These are phyloP conservation scores for Lytechinus variegatus DNA, from an alignment of 35 echinoderm and acorn worm genomes.

Conservation along the genomic window DNA sequence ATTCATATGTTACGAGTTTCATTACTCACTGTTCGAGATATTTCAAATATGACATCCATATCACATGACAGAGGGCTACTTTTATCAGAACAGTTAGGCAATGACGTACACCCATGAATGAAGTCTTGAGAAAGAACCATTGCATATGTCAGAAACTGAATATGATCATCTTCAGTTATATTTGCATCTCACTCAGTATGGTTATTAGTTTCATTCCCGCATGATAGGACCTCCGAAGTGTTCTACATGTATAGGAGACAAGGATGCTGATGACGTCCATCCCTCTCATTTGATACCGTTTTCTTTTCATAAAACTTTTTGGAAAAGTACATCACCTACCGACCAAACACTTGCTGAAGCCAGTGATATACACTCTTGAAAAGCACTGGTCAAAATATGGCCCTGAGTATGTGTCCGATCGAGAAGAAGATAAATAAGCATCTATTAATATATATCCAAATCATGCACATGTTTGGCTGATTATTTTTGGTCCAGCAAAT, in stretches of 20 bases:
- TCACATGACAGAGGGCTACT: background rate
- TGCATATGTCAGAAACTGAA: constrained; percentile 4
- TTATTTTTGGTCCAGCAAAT: too few relatives aligned
- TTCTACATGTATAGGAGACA: too few relatives aligned
- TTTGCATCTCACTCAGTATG: constrained; percentile 18
- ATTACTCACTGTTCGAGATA: too few relatives aligned
- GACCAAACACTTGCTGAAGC: background rate
- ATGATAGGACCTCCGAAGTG: background rate
- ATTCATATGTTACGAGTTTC: too few relatives aligned
- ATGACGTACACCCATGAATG: background rate
- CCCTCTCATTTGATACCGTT: background rate
- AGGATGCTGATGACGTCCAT: background rate
- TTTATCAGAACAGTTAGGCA: background rate
- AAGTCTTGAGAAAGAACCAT: background rate
- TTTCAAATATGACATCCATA: background rate
- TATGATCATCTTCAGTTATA: constrained; percentile 24
- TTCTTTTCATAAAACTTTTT: background rate
- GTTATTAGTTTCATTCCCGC: background rate
- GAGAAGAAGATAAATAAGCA: too few relatives aligned
- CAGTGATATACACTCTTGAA: too few relatives aligned
- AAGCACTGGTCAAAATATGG: too few relatives aligned
- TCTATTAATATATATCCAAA: too few relatives aligned
- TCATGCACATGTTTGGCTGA: too few relatives aligned
- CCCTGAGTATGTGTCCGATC: too few relatives aligned
- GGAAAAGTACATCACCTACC: background rate